Base-by-base conservation (phyloP, 2,797 vertebrate genomes). In the Epinephelus malabaricus region DNA sequence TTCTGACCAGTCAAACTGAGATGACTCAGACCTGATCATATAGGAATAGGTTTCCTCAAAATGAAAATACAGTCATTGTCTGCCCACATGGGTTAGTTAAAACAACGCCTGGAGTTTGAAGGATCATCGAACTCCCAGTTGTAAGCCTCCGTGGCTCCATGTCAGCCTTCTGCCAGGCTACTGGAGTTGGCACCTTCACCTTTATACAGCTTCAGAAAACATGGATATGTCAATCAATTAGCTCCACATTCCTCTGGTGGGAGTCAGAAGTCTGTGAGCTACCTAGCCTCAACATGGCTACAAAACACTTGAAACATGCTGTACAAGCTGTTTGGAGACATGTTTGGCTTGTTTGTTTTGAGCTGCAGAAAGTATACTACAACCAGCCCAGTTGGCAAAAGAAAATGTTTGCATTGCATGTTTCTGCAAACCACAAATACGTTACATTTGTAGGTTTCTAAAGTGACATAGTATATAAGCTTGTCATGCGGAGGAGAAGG, bases 271-370 rank as follows among this genome's bases (percentile, higher is more conserved):
- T 38, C 76, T 69, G 77, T 12, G 21, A 8, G 46, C 46, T 69
- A 53, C 53, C 63, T 71, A 9, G 54, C 76, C 64, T 3, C 73
- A 74, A 19, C 59, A 75, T 78, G 78, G 76, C 78, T 73, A 11
- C 64, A 4, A 34, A 79, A 46, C 59, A 6, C 34, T 6, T 6
- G 30, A 64, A 84, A 66, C 38, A n/a, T 58, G 81, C 49, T 40
- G 73, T 17, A 25, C 71, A 56, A 66, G 71, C 86, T 82, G 86
- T 75, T 76, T 23, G 45, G 15, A 55, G 74, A 84, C 30, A 19
- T 19, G 66, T 70, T 54, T 0, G 14, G 30, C 25, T 76, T 9
- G 47, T 58, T n/a, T 54, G 46, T 69, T 62, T 58, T 45, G 12
- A 74, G 34, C 71, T 47, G 45, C n/a, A 2, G 6, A 67, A 63